phyloP scores from a whole-genome alignment of 2,797 vertebrate species.

The Loriculus beryllinus region DNA sequence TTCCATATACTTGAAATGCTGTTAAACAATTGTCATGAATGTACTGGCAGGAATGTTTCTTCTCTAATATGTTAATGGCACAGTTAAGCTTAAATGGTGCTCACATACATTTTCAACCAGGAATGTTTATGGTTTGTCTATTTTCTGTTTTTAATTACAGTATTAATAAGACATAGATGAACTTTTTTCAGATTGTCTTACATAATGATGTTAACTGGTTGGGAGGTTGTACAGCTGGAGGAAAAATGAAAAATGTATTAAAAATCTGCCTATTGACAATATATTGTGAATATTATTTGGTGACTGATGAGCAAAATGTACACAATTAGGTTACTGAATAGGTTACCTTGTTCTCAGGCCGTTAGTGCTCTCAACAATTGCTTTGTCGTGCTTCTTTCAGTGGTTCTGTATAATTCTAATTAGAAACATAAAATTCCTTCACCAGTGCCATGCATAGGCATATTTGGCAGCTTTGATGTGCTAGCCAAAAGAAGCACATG shows the following conservation, averaged over 20 bases:
- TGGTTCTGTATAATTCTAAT: background rate
- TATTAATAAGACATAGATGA: background rate
- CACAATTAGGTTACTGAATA: slow-evolving; percentile 9
- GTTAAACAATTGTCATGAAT: background rate
- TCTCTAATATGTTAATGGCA: background rate
- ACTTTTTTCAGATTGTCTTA: background rate
- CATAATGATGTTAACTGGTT: background rate
- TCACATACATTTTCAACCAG: background rate
- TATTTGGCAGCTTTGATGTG: slow-evolving; percentile 29
- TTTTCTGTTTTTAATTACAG: background rate
- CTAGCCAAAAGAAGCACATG: background rate
- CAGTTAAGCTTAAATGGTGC: background rate
- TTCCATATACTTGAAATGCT: background rate
- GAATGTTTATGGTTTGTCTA: background rate
- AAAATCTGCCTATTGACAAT: background rate
- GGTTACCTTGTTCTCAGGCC: background rate
- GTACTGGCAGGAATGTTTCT: background rate
- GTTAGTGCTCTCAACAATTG: background rate
- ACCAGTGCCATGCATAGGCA: background rate
- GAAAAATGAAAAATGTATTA: background rate
- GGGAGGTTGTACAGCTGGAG: background rate
- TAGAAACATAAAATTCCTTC: background rate
- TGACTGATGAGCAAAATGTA: background rate
- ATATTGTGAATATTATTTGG: background rate
- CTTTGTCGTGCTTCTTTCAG: background rate